Evolutionary conservation across 1,140 invertebrate genomes (phyloP).

Genomic region (Drosophila baimaii): DNA sequence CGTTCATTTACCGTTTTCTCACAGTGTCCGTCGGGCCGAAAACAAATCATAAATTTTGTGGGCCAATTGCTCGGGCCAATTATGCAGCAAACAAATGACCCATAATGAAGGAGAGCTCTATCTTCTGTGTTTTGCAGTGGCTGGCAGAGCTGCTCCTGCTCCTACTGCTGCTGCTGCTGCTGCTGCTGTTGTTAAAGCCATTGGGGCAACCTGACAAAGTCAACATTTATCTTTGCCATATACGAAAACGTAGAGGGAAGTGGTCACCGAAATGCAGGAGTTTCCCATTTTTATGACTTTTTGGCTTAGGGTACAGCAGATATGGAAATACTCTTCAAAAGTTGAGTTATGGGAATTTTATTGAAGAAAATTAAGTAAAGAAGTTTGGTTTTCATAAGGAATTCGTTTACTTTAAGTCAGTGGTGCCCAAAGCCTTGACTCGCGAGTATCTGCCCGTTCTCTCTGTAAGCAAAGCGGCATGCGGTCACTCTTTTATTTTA

Average conservation of each 20-base stretch:
- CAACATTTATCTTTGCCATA: slow-evolving; percentile 79
- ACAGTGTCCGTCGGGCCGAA: slow-evolving; percentile 33
- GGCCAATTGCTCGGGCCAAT: slow-evolving; percentile 76
- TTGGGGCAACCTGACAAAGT: slow-evolving; percentile 72
- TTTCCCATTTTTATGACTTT: background rate
- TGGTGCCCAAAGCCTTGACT: no score
- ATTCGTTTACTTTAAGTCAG: background rate
- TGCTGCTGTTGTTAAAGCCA: slow-evolving; percentile 24
- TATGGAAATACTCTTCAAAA: slow-evolving; percentile 24
- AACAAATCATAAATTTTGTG: slow-evolving; percentile 79
- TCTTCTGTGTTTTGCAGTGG: slow-evolving; percentile 31
- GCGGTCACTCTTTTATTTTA: no score
- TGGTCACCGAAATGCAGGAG: slow-evolving; percentile 34
- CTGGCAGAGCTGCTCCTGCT: no score
- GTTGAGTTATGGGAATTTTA: no score
- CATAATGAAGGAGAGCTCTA: slow-evolving; percentile 71
- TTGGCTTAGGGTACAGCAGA: background rate
- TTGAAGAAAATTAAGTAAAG: background rate
- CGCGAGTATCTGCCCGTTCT: no score
- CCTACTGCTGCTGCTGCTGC: slow-evolving; percentile 12
- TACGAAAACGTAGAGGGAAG: slow-evolving; percentile 45
- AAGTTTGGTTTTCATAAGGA: background rate
- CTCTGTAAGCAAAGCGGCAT: no score
- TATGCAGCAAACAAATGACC: slow-evolving; percentile 82
- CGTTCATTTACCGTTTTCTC: slow-evolving; percentile 65